Evolutionary conservation across 1,140 invertebrate species (phyloP).

Genomic region (Conopomorpha cramerella): DNA sequence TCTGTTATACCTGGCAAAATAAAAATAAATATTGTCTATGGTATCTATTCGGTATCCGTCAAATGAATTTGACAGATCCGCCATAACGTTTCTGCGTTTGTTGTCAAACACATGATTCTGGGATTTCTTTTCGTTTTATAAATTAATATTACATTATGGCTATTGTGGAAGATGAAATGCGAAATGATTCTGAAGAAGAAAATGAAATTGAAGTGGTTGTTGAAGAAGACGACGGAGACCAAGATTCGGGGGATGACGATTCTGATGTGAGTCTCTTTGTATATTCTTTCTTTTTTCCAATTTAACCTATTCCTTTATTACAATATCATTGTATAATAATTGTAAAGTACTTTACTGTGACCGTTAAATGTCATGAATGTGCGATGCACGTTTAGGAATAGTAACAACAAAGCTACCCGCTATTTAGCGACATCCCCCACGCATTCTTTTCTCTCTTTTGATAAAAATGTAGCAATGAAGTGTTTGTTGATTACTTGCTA

Average conservation of each 20-base stretch:
- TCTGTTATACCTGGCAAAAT: background rate
- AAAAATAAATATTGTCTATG: background rate
- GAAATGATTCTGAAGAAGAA: conserved; percentile 49
- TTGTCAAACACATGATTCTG: background rate
- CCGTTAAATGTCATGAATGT: too few species aligned
- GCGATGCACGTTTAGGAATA: too few species aligned
- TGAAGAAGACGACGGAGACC: conserved; percentile 41
- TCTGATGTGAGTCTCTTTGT: conserved; percentile 30
- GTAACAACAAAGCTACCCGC: too few species aligned
- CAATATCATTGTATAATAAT: background rate
- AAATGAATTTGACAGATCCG: background rate
- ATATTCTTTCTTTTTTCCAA: background rate
- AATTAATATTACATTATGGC: conserved; percentile 20
- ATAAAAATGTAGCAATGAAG: too few species aligned
- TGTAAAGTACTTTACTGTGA: too few species aligned
- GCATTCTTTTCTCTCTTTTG: too few species aligned
- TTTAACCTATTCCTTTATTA: background rate
- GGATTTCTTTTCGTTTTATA: background rate
- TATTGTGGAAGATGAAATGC: conserved; percentile 46
- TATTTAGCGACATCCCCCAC: too few species aligned
- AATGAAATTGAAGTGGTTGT: conserved; percentile 48
- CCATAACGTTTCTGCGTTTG: background rate
- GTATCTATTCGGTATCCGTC: too few species aligned
- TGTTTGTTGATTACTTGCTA: too few species aligned
- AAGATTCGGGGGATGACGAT: conserved; percentile 30